Evolutionary conservation across 1,140 invertebrate genomes (phyloP), one percentile per base, ranked within the genome.

Genomic region (Lepidurus couesii): DNA sequence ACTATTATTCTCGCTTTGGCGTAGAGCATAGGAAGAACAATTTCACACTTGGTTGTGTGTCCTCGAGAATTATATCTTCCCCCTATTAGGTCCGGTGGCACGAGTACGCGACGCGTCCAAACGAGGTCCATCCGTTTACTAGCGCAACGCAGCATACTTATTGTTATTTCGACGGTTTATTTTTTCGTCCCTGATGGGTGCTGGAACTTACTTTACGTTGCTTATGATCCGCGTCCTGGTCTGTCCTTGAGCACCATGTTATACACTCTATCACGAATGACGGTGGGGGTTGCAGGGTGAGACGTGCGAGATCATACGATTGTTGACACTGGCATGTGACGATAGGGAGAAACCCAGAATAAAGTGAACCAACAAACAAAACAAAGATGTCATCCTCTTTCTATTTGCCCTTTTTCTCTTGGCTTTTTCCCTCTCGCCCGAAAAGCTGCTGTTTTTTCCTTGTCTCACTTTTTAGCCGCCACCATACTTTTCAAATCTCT

Each of bases 1-100:
- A 65, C 53, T 21, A 65, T 65, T 65, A 65, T 65, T 65, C 53
- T 65, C 53, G 53, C 53, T 65, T 65, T 65, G 53, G 53, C 53
- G 7, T 65, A 5, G 16, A 65, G 21, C 53, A 65, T n/a, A 65
- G 53, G 53, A 65, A 65, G 16, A 65, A 65, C 53, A 65, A 65
- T 65, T 65, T 65, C 53, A 65, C 53, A 16, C 53, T 65, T 65
- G 53, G 53, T 65, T 65, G 9, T 65, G 47, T 65, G 53, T 65
- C 53, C 6, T 65, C 9, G 13, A 65, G 53, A 65, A 65, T 13
- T 65, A 21, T n/a, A n/a, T 65, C 53, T 65, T 65, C 21, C 16
- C 53, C 21, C 53, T 16, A 21, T 65, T 9, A 65, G 21, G 53
- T n/a, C 8, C 53, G 16, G 53, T 34, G 34, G 34, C 34, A 34